Conservation (phyloP, 2,888 invertebrate genomes). For the Pandemis cinnamomeana region DNA sequence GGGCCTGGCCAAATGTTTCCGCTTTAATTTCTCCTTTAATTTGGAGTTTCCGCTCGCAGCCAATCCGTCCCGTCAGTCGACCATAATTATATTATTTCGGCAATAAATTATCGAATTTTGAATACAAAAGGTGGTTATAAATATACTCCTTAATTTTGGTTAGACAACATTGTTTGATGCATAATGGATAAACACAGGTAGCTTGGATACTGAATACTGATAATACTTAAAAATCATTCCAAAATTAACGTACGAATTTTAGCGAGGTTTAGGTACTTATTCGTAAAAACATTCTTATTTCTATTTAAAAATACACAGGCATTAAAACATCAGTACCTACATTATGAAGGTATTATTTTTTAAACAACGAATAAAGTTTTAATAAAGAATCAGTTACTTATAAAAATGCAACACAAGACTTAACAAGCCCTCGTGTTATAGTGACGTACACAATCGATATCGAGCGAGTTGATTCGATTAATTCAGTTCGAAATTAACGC, state of each 20-base stretch:
- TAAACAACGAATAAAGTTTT: too few species aligned
- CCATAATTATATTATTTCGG: conserved; percentile 85
- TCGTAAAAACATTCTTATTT: not conserved
- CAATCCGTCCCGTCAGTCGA: conserved; percentile 82
- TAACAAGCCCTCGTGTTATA: conserved; percentile 26
- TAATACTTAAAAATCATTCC: not conserved
- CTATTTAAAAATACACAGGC: not conserved
- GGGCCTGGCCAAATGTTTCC: conserved; percentile 83
- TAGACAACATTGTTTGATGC: conserved; percentile 59
- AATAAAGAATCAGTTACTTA: not conserved
- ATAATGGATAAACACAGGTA: conserved; percentile 42
- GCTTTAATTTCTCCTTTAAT: conserved; percentile 85
- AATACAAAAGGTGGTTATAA: conserved; percentile 78
- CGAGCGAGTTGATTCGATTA: conserved; percentile 79
- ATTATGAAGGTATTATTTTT: too few species aligned
- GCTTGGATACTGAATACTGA: conserved; percentile 26
- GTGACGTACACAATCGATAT: conserved; percentile 65
- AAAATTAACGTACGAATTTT: not conserved
- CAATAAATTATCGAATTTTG: conserved; percentile 84
- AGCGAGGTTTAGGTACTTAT: not conserved
- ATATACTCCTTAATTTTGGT: conserved; percentile 74
- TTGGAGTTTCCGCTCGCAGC: conserved; percentile 81
- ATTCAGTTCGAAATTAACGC: conserved; percentile 81
- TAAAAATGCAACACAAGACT: conserved; percentile 25
- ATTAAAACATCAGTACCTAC: not conserved